These are phyloP conservation scores for Urophycis tenuis DNA, from an alignment of 2,797 vertebrate genomes.

Conservation along the genomic window DNA sequence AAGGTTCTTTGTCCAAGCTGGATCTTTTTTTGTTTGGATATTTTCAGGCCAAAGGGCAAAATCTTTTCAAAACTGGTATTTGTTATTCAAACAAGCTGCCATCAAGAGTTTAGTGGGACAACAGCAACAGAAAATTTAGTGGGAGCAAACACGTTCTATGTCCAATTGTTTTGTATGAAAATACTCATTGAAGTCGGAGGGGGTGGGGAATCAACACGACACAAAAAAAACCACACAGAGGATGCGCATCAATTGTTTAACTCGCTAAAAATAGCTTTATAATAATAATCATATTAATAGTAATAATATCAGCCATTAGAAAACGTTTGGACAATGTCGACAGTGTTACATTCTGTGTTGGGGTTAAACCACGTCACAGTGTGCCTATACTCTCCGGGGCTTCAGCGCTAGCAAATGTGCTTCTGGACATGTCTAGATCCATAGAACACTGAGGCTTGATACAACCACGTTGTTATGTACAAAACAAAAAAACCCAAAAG, in stretches of 20 bases:
- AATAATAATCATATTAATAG: slow-evolving; percentile 69
- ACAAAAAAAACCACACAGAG: slow-evolving; percentile 49
- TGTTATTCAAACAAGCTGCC: neutral
- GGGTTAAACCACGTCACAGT: slow-evolving; percentile 77
- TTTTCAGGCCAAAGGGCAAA: neutral
- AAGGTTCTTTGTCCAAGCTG: neutral
- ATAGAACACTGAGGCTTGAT: slow-evolving; percentile 53
- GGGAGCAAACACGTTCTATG: neutral
- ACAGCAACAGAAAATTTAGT: neutral
- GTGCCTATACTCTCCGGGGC: slow-evolving; percentile 70
- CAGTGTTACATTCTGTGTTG: slow-evolving; percentile 81
- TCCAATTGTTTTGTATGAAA: neutral
- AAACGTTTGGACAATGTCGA: slow-evolving; percentile 75
- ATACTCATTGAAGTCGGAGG: slow-evolving; percentile 11
- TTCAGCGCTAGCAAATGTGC: slow-evolving; percentile 60
- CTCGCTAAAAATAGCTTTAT: slow-evolving; percentile 84
- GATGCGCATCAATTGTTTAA: slow-evolving; percentile 57
- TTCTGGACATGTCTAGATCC: slow-evolving; percentile 56
- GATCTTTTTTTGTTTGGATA: neutral
- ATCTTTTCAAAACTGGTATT: neutral
- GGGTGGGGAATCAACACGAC: slow-evolving; percentile 38
- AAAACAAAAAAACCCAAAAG: slow-evolving; percentile 54
- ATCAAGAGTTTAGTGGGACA: neutral
- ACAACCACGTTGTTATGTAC: slow-evolving; percentile 59
- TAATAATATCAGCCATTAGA: slow-evolving; percentile 69